Percentiles rank a stretch among this genome's conserved stretches.
Evolutionary conservation across 2,797 vertebrate genomes (phyloP).

Genomic region (Coendou prehensilis): DNA sequence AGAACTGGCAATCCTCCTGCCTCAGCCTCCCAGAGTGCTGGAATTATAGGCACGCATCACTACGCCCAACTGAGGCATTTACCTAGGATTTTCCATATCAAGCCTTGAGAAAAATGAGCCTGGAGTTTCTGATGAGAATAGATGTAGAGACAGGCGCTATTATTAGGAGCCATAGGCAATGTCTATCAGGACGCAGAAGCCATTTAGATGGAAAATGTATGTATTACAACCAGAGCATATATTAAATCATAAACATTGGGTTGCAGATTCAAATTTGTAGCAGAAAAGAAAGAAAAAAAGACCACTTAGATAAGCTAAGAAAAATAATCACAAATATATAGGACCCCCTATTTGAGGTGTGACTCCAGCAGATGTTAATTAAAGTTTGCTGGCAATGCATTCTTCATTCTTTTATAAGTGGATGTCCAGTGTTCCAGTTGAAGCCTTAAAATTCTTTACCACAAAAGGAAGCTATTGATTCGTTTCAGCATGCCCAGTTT

Average conservation of each 20-base stretch:
- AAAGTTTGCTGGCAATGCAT: background rate
- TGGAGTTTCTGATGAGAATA: conserved; percentile 31
- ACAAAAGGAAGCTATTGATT: conserved; percentile 25
- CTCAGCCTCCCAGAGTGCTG: background rate
- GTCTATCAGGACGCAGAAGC: background rate
- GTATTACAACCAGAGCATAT: background rate
- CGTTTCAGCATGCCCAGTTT: conserved; percentile 12
- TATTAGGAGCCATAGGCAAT: background rate
- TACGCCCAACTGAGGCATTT: background rate
- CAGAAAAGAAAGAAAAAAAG: background rate
- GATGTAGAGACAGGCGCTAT: background rate
- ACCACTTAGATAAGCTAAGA: conserved; percentile 1
- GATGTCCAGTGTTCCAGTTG: background rate
- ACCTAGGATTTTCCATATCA: background rate
- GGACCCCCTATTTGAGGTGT: background rate
- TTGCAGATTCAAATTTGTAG: background rate
- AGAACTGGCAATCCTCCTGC: background rate
- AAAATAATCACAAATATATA: background rate
- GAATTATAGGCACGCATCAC: background rate
- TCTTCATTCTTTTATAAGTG: background rate
- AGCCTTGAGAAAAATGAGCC: background rate
- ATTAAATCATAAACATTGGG: background rate
- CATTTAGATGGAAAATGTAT: background rate
- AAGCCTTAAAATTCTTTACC: conserved; percentile 14
- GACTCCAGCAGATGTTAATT: background rate